phyloP scores from a whole-genome alignment of 2,888 invertebrate species.

The Drosophila lutescens region DNA sequence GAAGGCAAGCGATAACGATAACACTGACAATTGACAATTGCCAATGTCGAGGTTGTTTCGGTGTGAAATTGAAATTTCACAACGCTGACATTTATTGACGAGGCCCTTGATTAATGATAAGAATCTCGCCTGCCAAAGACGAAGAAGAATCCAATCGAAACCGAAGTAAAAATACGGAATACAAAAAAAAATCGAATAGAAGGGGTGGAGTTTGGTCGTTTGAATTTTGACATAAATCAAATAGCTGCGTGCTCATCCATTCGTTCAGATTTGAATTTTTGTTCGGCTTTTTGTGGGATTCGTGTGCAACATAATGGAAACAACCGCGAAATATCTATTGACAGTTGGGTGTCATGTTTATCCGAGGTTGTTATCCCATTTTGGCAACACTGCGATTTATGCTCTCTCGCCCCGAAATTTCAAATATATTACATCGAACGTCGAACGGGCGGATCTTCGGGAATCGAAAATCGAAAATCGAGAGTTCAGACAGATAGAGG shows the following conservation, averaged over 20 bases:
- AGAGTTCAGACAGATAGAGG: constrained; percentile 42
- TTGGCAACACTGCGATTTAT: constrained; percentile 83
- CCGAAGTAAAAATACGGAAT: constrained; percentile 6
- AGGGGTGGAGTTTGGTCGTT: constrained; percentile 52
- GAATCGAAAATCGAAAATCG: constrained; percentile 4
- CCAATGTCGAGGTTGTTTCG: constrained; percentile 52
- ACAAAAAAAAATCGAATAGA: constrained; percentile 1
- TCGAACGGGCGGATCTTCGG: constrained; percentile 61
- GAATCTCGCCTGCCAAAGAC: constrained; percentile 58
- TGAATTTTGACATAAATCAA: constrained; percentile 84
- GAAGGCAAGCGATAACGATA: constrained; percentile 31
- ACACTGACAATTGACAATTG: constrained; percentile 63
- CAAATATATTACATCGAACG: constrained; percentile 13
- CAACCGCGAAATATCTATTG: constrained; percentile 84
- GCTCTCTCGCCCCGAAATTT: constrained; percentile 46
- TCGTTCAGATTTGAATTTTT: constrained; percentile 29
- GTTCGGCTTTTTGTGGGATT: constrained; percentile 10
- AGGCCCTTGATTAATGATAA: constrained; percentile 83
- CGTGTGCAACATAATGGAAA: constrained; percentile 81
- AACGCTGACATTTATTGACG: constrained; percentile 84
- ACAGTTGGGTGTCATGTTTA: constrained; percentile 85
- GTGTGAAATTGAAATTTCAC: constrained; percentile 83
- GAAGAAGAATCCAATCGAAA: constrained; percentile 34
- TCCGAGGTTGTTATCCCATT: constrained; percentile 83
- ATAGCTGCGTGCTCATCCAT: constrained; percentile 79